phyloP scores from a whole-genome alignment of 2,888 invertebrate genomes.

The Diaperis boleti region DNA sequence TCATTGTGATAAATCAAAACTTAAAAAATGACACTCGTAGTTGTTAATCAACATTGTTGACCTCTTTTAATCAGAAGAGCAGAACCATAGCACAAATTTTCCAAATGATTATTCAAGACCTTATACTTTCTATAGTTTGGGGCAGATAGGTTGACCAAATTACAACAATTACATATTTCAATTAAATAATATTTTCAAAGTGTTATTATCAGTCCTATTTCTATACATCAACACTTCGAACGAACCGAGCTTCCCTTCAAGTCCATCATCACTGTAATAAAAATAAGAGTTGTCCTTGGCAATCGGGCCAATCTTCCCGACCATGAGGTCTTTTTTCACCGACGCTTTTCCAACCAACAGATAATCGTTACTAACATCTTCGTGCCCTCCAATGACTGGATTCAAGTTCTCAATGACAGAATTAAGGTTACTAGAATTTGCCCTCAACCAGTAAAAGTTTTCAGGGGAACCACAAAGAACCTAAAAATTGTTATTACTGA shows the following conservation, averaged over 20 bases:
- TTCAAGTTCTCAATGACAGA: not conserved
- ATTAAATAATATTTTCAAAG: too few relatives aligned
- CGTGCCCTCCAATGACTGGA: slow-evolving; percentile 9
- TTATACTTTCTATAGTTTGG: too few relatives aligned
- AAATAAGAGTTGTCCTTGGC: not conserved
- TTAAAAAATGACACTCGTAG: too few relatives aligned
- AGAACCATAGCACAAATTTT: too few relatives aligned
- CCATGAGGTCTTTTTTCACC: not conserved
- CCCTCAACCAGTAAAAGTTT: slow-evolving; percentile 10
- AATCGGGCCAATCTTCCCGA: slow-evolving; percentile 1
- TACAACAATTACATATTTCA: too few relatives aligned
- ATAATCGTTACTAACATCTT: not conserved
- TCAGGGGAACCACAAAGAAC: slow-evolving; percentile 8
- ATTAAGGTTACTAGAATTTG: not conserved
- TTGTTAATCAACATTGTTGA: too few relatives aligned
- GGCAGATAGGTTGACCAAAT: too few relatives aligned
- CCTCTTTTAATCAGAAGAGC: too few relatives aligned
- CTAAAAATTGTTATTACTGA: slow-evolving; percentile 1
- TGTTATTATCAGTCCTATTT: not conserved
- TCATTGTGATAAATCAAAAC: too few relatives aligned
- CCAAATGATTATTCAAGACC: too few relatives aligned
- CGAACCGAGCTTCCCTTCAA: not conserved
- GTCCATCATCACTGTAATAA: not conserved
- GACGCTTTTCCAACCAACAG: slow-evolving; percentile 4
- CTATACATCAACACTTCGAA: slow-evolving; percentile 1